A percentile compares a stretch with the other conserved stretches of the same genome.
Conservation (phyloP, 2,113 vertebrate genomes). For the Silurus glanis region DNA sequence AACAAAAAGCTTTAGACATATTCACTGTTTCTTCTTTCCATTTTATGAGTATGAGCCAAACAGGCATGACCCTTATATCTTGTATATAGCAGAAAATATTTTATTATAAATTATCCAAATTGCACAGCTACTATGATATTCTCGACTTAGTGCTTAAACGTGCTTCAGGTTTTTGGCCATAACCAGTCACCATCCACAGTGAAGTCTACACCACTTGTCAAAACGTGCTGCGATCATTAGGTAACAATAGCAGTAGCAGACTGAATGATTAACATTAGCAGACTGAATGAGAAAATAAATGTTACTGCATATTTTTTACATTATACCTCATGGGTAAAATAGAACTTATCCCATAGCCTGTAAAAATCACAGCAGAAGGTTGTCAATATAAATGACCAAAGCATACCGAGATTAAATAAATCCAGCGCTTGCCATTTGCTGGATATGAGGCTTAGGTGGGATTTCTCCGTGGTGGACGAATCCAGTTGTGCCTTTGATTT, state of each 20-base stretch:
- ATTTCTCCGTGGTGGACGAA: background rate
- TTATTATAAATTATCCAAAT: slow-evolving; percentile 14
- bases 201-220: slow-evolving; percentile 46
- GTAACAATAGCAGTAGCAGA: slow-evolving; percentile 69
- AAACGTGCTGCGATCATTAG: slow-evolving; percentile 63
- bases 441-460: slow-evolving; percentile 39
- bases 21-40: slow-evolving; percentile 26
- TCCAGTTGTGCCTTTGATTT: slow-evolving; percentile 69
- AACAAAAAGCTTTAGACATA: slow-evolving; percentile 40
- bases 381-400: slow-evolving; percentile 14
- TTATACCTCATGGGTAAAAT: slow-evolving; percentile 45
- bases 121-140: slow-evolving; percentile 28
- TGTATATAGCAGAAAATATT: slow-evolving; percentile 3
- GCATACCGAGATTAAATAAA: slow-evolving; percentile 6
- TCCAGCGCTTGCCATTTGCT: background rate
- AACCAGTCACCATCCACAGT: slow-evolving; percentile 51
- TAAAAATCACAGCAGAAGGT: background rate
- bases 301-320: slow-evolving; percentile 53
- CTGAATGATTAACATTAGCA: slow-evolving; percentile 63
- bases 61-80: background rate
- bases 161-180: slow-evolving; percentile 43
- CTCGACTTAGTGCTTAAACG: slow-evolving; percentile 59
- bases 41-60: slow-evolving; percentile 6
- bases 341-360: background rate
- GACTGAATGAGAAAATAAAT: slow-evolving; percentile 60